A percentile compares a stretch with the other conserved stretches of the same genome.
Conservation (phyloP, 2,797 vertebrate genomes). For the Pterois miles region DNA sequence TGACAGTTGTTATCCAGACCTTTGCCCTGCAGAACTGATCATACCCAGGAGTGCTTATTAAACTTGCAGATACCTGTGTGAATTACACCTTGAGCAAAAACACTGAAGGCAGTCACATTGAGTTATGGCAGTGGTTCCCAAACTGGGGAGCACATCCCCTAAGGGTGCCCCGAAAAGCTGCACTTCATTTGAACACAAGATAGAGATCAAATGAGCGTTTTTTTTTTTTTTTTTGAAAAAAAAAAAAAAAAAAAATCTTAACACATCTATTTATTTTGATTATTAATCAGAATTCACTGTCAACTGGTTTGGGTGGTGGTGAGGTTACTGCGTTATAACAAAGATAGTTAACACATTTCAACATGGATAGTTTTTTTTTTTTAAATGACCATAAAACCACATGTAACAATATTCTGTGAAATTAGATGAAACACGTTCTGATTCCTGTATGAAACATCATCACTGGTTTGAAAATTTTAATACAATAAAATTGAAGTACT, state of each 20-base stretch:
- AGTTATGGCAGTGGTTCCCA: background rate
- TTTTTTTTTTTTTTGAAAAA: too few species aligned
- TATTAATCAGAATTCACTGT: conserved; percentile 34
- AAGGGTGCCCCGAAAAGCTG: background rate
- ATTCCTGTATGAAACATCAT: conserved; percentile 43
- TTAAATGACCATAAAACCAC: conserved; percentile 54
- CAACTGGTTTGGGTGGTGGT: conserved; percentile 13
- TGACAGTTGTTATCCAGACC: conserved; percentile 19
- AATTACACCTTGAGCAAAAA: conserved; percentile 33
- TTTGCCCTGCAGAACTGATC: conserved; percentile 21
- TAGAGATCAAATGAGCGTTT: background rate
- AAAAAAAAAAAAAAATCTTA: too few species aligned
- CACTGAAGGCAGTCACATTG: conserved; percentile 4
- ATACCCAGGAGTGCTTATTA: background rate
- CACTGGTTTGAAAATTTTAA: conserved; percentile 49
- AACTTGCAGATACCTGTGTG: conserved; percentile 39
- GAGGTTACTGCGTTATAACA: conserved; percentile 50
- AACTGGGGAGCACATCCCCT: background rate
- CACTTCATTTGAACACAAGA: conserved; percentile 28
- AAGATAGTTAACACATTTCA: conserved; percentile 33
- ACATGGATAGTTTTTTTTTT: conserved; percentile 29
- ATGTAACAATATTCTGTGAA: conserved; percentile 50
- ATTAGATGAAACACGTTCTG: conserved; percentile 31
- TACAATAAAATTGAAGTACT: conserved; percentile 44
- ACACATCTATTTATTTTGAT: conserved; percentile 13